Evolutionary conservation across 2,113 vertebrate genomes (phyloP).

Genomic region (Pogona vitticeps): DNA sequence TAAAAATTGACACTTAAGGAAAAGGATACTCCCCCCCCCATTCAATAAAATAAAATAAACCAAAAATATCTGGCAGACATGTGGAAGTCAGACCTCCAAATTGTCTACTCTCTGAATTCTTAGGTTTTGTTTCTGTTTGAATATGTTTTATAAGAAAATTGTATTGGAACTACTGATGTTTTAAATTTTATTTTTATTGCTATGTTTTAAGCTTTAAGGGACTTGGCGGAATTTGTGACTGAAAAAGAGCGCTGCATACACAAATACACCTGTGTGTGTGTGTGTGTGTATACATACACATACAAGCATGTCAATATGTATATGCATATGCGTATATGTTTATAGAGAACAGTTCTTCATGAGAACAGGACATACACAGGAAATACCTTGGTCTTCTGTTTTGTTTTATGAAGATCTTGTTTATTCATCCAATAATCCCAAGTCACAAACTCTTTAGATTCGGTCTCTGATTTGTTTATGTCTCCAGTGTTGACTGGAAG

Average conservation of each 20-base stretch:
- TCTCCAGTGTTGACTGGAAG: neutral
- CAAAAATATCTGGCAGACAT: too few species aligned
- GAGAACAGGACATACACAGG: neutral
- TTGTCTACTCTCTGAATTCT: neutral
- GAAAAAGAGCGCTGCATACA: neutral
- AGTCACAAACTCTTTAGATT: neutral
- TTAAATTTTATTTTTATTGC: neutral
- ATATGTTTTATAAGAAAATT: neutral
- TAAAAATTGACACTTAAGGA: too few species aligned
- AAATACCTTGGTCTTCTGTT: too few species aligned
- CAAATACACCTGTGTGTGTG: too few species aligned
- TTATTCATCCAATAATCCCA: neutral
- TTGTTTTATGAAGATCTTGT: neutral
- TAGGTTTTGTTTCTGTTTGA: neutral
- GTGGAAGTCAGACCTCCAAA: too few species aligned
- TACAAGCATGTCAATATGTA: neutral
- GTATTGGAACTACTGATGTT: neutral
- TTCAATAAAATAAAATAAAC: too few species aligned
- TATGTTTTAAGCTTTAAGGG: neutral
- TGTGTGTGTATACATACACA: neutral
- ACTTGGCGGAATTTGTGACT: neutral
- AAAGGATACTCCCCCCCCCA: too few species aligned
- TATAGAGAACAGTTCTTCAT: neutral
- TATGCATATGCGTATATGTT: too few species aligned
- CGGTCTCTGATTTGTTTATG: neutral